Conservation (phyloP, 2,888 invertebrate genomes). For the Galerucella nymphaeae region DNA sequence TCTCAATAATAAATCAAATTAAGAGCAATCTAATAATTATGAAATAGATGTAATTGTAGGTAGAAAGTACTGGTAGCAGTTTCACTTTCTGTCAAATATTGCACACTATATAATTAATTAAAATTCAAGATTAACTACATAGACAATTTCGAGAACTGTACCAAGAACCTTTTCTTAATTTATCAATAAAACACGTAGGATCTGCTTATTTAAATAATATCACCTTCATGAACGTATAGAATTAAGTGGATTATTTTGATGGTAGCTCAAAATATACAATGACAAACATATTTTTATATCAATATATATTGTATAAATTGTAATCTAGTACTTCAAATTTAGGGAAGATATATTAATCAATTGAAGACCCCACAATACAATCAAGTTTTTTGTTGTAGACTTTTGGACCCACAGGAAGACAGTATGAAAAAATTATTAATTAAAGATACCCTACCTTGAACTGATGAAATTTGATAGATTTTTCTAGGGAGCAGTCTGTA, state of each 20-base stretch:
- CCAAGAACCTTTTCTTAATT: constrained; percentile 23
- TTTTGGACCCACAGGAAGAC: constrained; percentile 37
- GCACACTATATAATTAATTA: constrained; percentile 7
- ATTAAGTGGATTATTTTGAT: not conserved
- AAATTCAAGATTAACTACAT: constrained; percentile 32
- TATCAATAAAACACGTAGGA: constrained; percentile 16
- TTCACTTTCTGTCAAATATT: constrained; percentile 32
- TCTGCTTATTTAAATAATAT: constrained; percentile 24
- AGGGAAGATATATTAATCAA: constrained; percentile 16
- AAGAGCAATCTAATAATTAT: constrained; percentile 30
- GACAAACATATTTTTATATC: not conserved
- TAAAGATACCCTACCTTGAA: constrained; percentile 25
- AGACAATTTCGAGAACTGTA: constrained; percentile 17
- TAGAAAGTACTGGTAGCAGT: constrained; percentile 30
- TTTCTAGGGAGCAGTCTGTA: constrained; percentile 6
- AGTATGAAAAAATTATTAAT: constrained; percentile 17
- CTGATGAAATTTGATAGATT: constrained; percentile 8
- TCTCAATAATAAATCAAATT: not conserved
- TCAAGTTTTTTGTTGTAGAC: constrained; percentile 1
- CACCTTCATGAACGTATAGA: not conserved
- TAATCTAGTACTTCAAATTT: not conserved
- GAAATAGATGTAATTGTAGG: constrained; percentile 17
- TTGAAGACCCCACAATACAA: constrained; percentile 16
- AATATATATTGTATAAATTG: not conserved
- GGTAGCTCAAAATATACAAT: not conserved